Evolutionary conservation across 2,888 invertebrate species (phyloP), one percentile per base, ranked within the genome.

Genomic region (Dolichopus griseipennis): DNA sequence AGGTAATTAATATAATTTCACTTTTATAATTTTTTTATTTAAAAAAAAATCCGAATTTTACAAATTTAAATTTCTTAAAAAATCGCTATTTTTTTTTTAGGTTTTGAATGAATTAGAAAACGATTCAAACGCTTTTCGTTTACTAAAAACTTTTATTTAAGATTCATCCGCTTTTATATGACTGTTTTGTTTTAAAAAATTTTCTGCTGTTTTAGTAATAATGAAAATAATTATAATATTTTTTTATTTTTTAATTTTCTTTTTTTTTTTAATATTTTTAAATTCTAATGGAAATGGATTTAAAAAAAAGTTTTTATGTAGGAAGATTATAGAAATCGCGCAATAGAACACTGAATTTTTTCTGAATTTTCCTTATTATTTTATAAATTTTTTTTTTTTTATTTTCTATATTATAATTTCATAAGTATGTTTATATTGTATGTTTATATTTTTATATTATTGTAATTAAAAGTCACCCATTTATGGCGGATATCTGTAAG

Each of bases 251-350:
- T 41, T 52, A 7, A 18, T 52, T 52, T 41, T 41, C 8, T 52
- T 52, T 12, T 52, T 1, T 18, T 52, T 52, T 52, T 52, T n/a
- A 52, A 52, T 52, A 18, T n/a, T 41, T 41, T 41, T n/a, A n/a
- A 43, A 52, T 52, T 52, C 52, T 52, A 52, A 52, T 52, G 1
- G 37, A 37, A 37, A 27, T 27, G 27, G 27, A 5, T 4, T n/a
- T 27, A 27, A 27, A 27, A 37, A 37, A 10, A 10, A 52, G 9
- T 52, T 52, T 18, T 52, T n/a, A 52, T 52, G 52, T 52, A 52
- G 52, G 52, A 52, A 52, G 52, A 52, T 52, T 52, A 52, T 52
- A 52, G 52, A 52, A 52, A 12, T 52, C 52, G 52, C 52, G 52
- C 52, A 52, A 52, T 37, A 37, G 12, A 52, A 52, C 5, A 52